Conservation (phyloP, 2,888 invertebrate genomes). For the Anthrax anthrax region DNA sequence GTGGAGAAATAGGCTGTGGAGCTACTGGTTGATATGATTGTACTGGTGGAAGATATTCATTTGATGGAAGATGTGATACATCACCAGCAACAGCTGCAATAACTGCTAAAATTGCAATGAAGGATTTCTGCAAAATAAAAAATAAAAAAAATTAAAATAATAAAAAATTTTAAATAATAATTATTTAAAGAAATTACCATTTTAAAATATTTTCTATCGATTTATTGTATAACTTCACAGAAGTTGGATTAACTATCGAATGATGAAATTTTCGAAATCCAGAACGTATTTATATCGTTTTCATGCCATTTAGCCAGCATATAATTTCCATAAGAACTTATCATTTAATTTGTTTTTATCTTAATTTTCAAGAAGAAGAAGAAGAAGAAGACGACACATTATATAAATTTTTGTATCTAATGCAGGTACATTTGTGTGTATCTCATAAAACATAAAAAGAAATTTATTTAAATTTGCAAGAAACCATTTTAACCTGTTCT, state of each 20-base stretch:
- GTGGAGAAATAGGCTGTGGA: neutral
- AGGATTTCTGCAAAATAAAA: neutral
- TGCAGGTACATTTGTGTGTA: no score
- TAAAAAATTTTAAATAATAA: neutral
- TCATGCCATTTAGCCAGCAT: no score
- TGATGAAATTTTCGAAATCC: neutral
- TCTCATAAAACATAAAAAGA: no score
- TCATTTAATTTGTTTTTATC: no score
- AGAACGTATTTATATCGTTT: no score
- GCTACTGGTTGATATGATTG: neutral
- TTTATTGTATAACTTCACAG: constrained; percentile 2
- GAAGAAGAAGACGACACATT: no score
- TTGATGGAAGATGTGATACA: constrained; percentile 1
- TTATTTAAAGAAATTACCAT: neutral
- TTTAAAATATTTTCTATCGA: neutral
- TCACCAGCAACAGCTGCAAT: neutral
- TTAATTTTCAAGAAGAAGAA: no score
- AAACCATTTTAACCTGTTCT: no score
- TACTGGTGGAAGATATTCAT: constrained; percentile 1
- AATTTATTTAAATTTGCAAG: no score
- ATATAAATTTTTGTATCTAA: no score
- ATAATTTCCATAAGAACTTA: no score
- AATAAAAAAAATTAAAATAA: neutral
- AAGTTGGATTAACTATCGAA: constrained; percentile 1
- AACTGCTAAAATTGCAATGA: neutral